These are phyloP conservation scores for Synanceia verrucosa DNA, from an alignment of 2,797 vertebrate species.

Conservation along the genomic window DNA sequence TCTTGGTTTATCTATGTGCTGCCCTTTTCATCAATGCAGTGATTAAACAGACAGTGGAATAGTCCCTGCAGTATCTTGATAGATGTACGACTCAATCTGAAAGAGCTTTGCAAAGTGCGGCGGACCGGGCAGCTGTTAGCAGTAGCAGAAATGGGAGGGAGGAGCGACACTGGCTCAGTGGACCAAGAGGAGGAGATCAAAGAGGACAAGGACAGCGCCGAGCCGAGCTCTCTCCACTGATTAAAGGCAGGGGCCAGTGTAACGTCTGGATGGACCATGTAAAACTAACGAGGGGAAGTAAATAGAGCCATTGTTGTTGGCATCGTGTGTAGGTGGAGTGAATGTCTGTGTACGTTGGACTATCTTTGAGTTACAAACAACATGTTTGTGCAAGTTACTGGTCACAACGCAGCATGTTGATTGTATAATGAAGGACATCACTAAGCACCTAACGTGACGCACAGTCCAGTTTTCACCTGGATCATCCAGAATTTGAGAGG, in stretches of 20 bases:
- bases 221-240: constrained; percentile 58
- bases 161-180: constrained; percentile 35
- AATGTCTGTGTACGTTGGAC: constrained; percentile 1
- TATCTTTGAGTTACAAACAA: constrained; percentile 1
- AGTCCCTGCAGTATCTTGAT: constrained; percentile 21
- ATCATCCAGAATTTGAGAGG: background rate
- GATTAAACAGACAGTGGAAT: constrained; percentile 32
- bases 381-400: background rate
- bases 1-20: no score
- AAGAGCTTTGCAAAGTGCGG: constrained; percentile 21
- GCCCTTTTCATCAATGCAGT: constrained; percentile 9
- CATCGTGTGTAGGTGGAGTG: constrained; percentile 55
- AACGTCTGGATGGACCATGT: constrained; percentile 78
- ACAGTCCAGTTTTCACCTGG: no score
- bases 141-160: constrained; percentile 43
- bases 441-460: background rate
- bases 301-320: constrained; percentile 67
- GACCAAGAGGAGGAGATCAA: constrained; percentile 62
- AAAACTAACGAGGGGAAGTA: constrained; percentile 78
- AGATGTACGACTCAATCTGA: constrained; percentile 24
- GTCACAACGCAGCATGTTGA: background rate
- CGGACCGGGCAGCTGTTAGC: constrained; percentile 37
- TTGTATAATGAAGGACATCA: background rate
- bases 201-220: constrained; percentile 49
- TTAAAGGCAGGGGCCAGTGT: constrained; percentile 74